Evolutionary conservation across 2,888 invertebrate genomes (phyloP), one percentile per base, ranked within the genome.

Genomic region (Alloscopus bannaensis): DNA sequence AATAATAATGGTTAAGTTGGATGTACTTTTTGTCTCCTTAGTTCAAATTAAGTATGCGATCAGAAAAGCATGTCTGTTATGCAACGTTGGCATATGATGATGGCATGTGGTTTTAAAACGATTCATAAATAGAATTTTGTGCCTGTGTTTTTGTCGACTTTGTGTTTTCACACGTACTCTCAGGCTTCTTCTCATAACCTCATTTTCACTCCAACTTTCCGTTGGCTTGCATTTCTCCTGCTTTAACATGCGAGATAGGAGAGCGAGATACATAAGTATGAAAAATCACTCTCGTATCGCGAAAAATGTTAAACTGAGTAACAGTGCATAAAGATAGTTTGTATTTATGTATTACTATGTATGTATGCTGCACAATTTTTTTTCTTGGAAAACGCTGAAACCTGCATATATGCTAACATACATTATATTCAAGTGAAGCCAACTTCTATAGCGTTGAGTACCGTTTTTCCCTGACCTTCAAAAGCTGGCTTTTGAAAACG

Each of bases 101-200:
- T 57, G 57, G 29, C 57, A 28, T 57, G 57, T n/a, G 29, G 57
- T 28, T 57, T 28, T n/a, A 29, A 28, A 57, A 57, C 16, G 52
- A 57, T 28, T 26, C n/a, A 6, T 26, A 57, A 18, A 57, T 57
- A 57, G 57, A 57, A 28, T 28, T 47, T 57, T 52, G 22, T 22
- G 3, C 13, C 52, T 22, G n/a, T n/a, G n/a, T n/a, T n/a, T n/a
- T n/a, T n/a, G n/a, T n/a, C n/a, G n/a, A n/a, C n/a, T n/a, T n/a
- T n/a, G n/a, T n/a, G n/a, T n/a, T 20, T 22, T 52, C 52, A 4
- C 16, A n/a, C n/a, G 24, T 45, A 52, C 20, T 52, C 6, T 22
- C n/a, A 20, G 4, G 20, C 6, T 3, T 3, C 52, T 22, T 52
- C n/a, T 52, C 24, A 8, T 52, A n/a, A 3, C 16, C 52, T 22